Conservation (phyloP, 2,888 invertebrate genomes). For the Mechanitis mazaeus region DNA sequence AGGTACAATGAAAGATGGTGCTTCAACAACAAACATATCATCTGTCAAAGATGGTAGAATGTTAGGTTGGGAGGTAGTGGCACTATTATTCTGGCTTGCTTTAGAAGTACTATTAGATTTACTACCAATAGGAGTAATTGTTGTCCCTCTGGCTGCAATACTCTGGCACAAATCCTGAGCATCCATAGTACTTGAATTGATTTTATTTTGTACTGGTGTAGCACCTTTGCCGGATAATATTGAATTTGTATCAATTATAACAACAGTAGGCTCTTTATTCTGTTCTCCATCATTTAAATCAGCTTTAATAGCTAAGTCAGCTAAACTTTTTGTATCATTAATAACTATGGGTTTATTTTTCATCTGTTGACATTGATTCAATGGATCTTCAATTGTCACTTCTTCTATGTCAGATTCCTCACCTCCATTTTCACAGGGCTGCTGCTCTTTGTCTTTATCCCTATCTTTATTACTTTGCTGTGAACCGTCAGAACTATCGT, state of each 20-base stretch:
- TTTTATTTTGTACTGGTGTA: constrained; percentile 41
- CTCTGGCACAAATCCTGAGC: constrained; percentile 68
- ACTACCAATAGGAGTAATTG: constrained; percentile 73
- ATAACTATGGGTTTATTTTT: constrained; percentile 78
- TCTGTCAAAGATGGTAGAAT: constrained; percentile 90
- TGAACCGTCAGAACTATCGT: constrained; percentile 78
- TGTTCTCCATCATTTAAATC: constrained; percentile 57
- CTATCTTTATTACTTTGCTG: constrained; percentile 60
- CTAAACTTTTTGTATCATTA: constrained; percentile 84
- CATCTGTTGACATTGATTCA: constrained; percentile 59
- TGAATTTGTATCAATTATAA: constrained; percentile 91
- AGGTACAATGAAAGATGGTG: constrained; percentile 94
- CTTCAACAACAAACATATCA: constrained; percentile 95
- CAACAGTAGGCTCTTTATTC: constrained; percentile 86
- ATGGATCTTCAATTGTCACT: constrained; percentile 82
- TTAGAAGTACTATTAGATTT: constrained; percentile 38
- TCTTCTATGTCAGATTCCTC: constrained; percentile 81
- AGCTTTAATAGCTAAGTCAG: constrained; percentile 80
- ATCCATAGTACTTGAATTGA: constrained; percentile 44
- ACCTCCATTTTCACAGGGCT: constrained; percentile 70
- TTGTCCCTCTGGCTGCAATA: constrained; percentile 70
- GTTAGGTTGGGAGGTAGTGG: constrained; percentile 52
- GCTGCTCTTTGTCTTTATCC: constrained; percentile 73
- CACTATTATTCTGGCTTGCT: constrained; percentile 32
- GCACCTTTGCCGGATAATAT: constrained; percentile 61